Percentiles rank a stretch among this genome's conserved stretches.
Evolutionary conservation across 2,113 vertebrate species (phyloP).

Genomic region (Nothocercus nigrocapillus): DNA sequence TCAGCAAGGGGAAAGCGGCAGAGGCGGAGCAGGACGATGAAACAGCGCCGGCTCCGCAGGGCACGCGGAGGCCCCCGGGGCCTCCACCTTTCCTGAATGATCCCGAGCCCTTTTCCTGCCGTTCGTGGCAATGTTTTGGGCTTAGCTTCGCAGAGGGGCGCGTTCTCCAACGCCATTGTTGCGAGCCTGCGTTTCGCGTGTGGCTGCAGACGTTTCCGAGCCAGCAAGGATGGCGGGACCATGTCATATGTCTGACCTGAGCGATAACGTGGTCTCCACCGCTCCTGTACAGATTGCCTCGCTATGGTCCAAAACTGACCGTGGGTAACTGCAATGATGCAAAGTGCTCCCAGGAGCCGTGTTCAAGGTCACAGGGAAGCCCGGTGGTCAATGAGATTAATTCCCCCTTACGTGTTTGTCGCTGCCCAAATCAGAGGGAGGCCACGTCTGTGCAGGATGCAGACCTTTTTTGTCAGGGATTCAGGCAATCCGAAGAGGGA

Average conservation of each 20-base stretch:
- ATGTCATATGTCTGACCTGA: background rate
- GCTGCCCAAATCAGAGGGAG: background rate
- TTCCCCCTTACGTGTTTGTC: rapidly evolving
- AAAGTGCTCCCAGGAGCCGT: background rate
- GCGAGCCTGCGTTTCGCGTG: rapidly evolving
- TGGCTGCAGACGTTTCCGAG: background rate
- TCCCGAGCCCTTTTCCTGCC: background rate
- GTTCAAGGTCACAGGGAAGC: background rate
- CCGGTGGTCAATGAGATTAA: background rate
- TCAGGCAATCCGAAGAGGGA: background rate
- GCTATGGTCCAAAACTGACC: background rate
- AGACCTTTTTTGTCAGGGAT: background rate
- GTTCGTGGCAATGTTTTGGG: background rate
- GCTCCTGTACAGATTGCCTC: rapidly evolving
- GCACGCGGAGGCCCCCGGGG: rapidly evolving
- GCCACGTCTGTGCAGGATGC: rapidly evolving
- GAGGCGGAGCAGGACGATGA: rapidly evolving
- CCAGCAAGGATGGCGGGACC: rapidly evolving
- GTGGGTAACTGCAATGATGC: rapidly evolving
- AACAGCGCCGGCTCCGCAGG: rapidly evolving
- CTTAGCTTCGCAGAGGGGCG: rapidly evolving
- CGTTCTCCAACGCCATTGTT: background rate
- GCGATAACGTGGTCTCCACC: rapidly evolving
- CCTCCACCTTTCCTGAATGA: rapidly evolving
- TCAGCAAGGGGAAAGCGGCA: background rate